These are phyloP conservation scores for Lithobates pipiens DNA, from an alignment of 2,797 vertebrate species.

Conservation along the genomic window DNA sequence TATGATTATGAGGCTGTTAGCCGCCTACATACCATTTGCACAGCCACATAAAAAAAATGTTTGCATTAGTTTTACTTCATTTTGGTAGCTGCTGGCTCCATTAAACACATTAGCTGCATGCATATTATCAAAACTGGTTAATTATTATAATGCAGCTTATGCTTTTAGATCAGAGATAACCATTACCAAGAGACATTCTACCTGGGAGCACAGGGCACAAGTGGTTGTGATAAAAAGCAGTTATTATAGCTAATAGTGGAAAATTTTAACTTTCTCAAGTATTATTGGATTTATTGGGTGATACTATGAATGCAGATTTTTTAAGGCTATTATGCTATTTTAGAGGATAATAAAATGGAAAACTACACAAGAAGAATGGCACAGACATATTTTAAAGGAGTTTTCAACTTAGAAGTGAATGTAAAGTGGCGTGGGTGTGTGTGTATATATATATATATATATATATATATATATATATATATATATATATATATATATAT, in stretches of 20 bases:
- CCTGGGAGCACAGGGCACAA: slow-evolving; percentile 46
- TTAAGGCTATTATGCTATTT: slow-evolving; percentile 9
- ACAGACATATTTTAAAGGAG: not conserved
- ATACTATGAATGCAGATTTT: slow-evolving; percentile 32
- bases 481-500: no score
- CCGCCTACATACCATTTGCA: slow-evolving; percentile 47
- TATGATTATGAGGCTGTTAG: slow-evolving; percentile 61
- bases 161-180: slow-evolving; percentile 59
- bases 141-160: slow-evolving; percentile 57
- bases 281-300: slow-evolving; percentile 28
- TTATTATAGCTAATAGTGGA: slow-evolving; percentile 56
- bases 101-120: slow-evolving; percentile 50
- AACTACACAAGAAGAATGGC: not conserved
- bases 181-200: slow-evolving; percentile 52
- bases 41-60: slow-evolving; percentile 4
- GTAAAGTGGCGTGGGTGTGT: not conserved
- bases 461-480: no score
- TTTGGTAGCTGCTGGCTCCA: slow-evolving; percentile 49
- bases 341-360: slow-evolving; percentile 3
- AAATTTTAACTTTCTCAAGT: slow-evolving; percentile 46
- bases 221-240: slow-evolving; percentile 54
- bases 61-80: slow-evolving; percentile 54
- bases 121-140: slow-evolving; percentile 58
- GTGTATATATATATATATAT: no score
- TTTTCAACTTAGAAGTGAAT: not conserved